Evolutionary conservation across 2,888 invertebrate species (phyloP), one percentile per base, ranked within the genome.

Genomic region (Empis livida): DNA sequence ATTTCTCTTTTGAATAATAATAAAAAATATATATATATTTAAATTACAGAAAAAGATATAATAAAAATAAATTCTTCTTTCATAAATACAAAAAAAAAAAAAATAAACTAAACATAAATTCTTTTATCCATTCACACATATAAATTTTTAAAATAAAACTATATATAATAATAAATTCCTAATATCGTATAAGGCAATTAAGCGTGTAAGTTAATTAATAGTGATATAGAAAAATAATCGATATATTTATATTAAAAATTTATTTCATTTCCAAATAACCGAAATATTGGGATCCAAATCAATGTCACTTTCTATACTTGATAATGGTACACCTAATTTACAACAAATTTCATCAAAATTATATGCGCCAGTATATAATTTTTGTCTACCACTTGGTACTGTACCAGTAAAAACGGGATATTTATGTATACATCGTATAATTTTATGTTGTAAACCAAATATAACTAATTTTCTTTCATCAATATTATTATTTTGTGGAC

Each of bases 311-410:
- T 90, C 88, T 45, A 92, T 74, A 51, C 84, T 80, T 39, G 79
- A 78, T 8, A 82, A 74, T 47, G 82, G 82, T 40, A 88, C 73
- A 14, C 83, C 82, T 10, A 86, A 84, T 49, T 83, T 77, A 62
- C 91, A 89, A 67, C 94, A 93, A 58, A 95, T 92, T 68, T 93
- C 90, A 70, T 95, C 94, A 48, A 84, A 77, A 63, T 83, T 87
- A 52, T 83, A 80, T 1, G 76, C 71, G 0, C 94, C 94, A 41
- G 84, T 86, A 61, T 92, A 87, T 58, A 84, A 74, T 44, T 77
- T 73, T 38, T 79, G 75, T 35, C 82, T 67, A 13, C 20, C 64
- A 1, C 69, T 62, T 20, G 71, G 67, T 49, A 65, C 62, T 2
- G 67, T 64, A 1, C 69, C 69, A 2, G 73, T 73, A 54, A 73